Evolutionary conservation across 2,113 vertebrate species (phyloP), one percentile per base, ranked within the genome.

Genomic region (Zapornia atra): DNA sequence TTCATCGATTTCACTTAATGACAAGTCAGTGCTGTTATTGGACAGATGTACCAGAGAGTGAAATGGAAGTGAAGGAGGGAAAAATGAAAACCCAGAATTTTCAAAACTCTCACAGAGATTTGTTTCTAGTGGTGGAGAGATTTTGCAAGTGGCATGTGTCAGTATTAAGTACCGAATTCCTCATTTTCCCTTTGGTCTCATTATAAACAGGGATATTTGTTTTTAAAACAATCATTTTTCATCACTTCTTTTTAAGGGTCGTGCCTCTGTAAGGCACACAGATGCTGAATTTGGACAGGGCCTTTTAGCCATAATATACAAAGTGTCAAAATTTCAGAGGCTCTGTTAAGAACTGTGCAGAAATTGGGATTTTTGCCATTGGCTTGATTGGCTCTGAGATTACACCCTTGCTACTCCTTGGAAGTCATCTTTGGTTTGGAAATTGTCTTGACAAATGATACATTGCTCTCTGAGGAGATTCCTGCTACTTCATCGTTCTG

Each of bases 371-470:
- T 88, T 94, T 91, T 86, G 90, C 86, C 92, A 95, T 54, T 85
- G 81, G 31, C n/a, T 96, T 79, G 86, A 93, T 29, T 83, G 38
- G 76, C 76, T 88, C 65, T 28, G 81, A 70, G 76, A 91, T 79
- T 83, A 90, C 34, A 88, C 31, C 70, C 86, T 84, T 87, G 73
- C 61, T 89, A 57, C 25, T 96, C 84, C 82, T 89, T 96, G 92
- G 92, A 95, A 96, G 61, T 86, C 60, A 60, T 90, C 82, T 96
- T 93, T 70, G 79, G 95, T 93, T 93, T 94, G 92, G 92, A 95
- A 97, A 92, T 90, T 26, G 31, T 88, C 76, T 89, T 96, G 93
- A 96, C 94, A 97, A 96, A 92, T 91, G 96, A 97, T 96, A 96
- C 84, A 85, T 88, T 86, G 87, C 93, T 97, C 97, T 90, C 96